Percentiles rank a stretch among this genome's conserved stretches.
These are phyloP conservation scores for Balaenoptera acutorostrata DNA, from an alignment of 2,113 vertebrate genomes.

Conservation along the genomic window DNA sequence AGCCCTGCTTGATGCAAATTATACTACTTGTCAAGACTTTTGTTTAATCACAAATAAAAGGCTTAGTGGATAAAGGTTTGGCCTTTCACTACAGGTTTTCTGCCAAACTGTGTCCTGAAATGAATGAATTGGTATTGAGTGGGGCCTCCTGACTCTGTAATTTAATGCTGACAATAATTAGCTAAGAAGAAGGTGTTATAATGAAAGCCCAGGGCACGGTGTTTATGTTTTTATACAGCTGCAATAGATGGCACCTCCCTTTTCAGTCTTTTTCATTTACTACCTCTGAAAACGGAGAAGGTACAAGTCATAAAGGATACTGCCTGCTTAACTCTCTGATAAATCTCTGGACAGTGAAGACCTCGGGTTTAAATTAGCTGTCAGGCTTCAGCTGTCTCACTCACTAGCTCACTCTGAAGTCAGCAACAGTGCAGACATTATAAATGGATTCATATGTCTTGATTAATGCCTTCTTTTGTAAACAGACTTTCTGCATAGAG, in stretches of 20 bases:
- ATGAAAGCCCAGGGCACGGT: constrained; percentile 32
- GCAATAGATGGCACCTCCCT: constrained; percentile 17
- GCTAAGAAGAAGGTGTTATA: constrained; percentile 27
- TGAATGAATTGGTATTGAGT: constrained; percentile 50
- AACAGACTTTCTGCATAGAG: constrained; percentile 41
- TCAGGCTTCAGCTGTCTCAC: constrained; percentile 30
- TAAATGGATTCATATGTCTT: constrained; percentile 30
- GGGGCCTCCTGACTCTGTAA: constrained; percentile 22
- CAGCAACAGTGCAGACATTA: neutral
- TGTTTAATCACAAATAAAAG: constrained; percentile 71
- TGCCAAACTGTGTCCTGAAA: constrained; percentile 53
- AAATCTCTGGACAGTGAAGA: constrained; percentile 61
- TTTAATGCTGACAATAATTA: constrained; percentile 66
- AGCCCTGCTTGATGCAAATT: constrained; percentile 69
- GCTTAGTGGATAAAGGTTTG: constrained; percentile 37
- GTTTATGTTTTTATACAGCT: constrained; percentile 48
- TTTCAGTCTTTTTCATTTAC: constrained; percentile 57
- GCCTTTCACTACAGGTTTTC: constrained; percentile 60
- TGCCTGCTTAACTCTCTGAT: constrained; percentile 58
- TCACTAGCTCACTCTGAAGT: constrained; percentile 21
- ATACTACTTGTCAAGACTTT: constrained; percentile 58
- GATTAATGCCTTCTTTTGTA: constrained; percentile 36
- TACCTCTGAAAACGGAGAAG: constrained; percentile 37
- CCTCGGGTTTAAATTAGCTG: constrained; percentile 67
- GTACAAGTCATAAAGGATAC: constrained; percentile 58